Evolutionary conservation across 2,113 vertebrate species (phyloP).

Genomic region (human (Homo sapiens)): GRCh38 chr12:23441501-23442000

Average conservation of each 20-base stretch:
- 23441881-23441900: constrained; percentile 34
- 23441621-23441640: constrained; percentile 40
- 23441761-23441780: constrained; percentile 73
- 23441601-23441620: not conserved
- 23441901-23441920: not conserved
- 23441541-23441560: not conserved
- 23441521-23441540: not conserved
- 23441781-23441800: constrained; percentile 34
- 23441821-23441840: constrained; percentile 56
- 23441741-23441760: constrained; percentile 57
- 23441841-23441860: not conserved
- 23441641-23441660: not conserved
- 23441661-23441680: constrained; percentile 42
- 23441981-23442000: not conserved
- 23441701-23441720: constrained; percentile 71
- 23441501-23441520: not conserved
- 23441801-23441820: constrained; percentile 62
- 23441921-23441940: not conserved
- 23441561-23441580: not conserved
- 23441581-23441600: not conserved
- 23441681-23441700: constrained; percentile 54
- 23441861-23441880: not conserved
- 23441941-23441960: not conserved
- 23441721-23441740: constrained; percentile 44
- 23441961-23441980: not conserved